Base-by-base conservation (phyloP, 1,140 invertebrate species). In the Zaprionus africanus region DNA sequence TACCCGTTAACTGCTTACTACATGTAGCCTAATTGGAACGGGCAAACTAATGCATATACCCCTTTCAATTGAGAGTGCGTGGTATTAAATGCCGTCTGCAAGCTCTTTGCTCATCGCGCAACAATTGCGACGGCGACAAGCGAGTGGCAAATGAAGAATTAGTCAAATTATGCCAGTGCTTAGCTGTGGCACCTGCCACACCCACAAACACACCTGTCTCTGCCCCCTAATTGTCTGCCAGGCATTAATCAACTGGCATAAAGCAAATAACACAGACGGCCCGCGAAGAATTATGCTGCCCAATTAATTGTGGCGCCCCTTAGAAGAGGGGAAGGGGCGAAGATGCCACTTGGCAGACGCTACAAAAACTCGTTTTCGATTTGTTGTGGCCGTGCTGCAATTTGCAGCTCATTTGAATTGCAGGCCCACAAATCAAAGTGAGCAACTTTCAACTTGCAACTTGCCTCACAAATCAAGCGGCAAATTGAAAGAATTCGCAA, bases 361-460 rank as follows among this genome's bases (percentile, higher is more conserved):
- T 4, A 28, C 60, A 51, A 19, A 12, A 11, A 53, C 28, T 51
- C 49, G 28, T 38, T 17, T 46, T 46, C 41, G 41, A 67, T 34
- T 51, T n/a, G 57, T 36, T 54, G 17, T 38, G 31, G 34, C 9
- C 36, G 60, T 61, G 66, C 80, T 69, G 84, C 84, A 84, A 87
- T 87, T 83, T 73, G 70, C 84, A 88, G 81, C 84, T 88, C 80
- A 83, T 87, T 87, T 81, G 71, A 83, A 83, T 88, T 87, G 84
- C 84, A 88, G 38, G 26, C 63, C 66, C 81, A 73, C 83, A 77
- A 79, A 83, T 83, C 81, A 83, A 19, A 60, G 53, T 34, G n/a
- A 36, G 6, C n/a, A 43, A 43, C 41, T 43, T 43, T 17, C 60
- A 63, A 71, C 82, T 60, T 78, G 78, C 70, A 78, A 64, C 71